Conservation (phyloP, 2,113 vertebrate species). For the Meriones unguiculatus region DNA sequence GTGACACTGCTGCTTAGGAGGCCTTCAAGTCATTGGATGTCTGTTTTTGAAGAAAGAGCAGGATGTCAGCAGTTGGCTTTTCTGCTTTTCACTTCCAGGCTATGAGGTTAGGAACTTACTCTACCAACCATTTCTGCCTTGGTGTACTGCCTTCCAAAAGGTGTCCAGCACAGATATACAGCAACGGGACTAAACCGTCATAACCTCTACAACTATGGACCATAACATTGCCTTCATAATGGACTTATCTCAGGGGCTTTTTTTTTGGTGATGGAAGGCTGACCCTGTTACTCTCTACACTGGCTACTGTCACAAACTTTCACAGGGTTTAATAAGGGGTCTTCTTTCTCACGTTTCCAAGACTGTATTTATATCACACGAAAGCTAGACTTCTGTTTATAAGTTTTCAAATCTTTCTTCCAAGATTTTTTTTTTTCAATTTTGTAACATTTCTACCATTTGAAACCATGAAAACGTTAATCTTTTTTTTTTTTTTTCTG, state of each 20-base stretch:
- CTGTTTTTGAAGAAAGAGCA: background rate
- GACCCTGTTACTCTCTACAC: background rate
- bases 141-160: background rate
- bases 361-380: background rate
- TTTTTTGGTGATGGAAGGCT: background rate
- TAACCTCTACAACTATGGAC: no score
- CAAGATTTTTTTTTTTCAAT: background rate
- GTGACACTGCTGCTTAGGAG: background rate
- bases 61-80: no score
- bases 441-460: background rate
- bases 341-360: background rate
- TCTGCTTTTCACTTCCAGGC: no score
- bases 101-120: background rate
- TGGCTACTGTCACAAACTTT: background rate
- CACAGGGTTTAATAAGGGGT: no score
- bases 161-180: background rate
- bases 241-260: no score
- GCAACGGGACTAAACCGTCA: rapidly evolving
- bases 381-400: background rate
- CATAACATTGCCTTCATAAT: background rate
- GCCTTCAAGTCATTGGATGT: no score
- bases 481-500: background rate
- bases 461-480: background rate
- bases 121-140: no score
- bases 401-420: background rate